A percentile compares a stretch with the other conserved stretches of the same genome.
These are phyloP conservation scores for Choreutis nemorana DNA, from an alignment of 2,888 invertebrate species.

Conservation along the genomic window DNA sequence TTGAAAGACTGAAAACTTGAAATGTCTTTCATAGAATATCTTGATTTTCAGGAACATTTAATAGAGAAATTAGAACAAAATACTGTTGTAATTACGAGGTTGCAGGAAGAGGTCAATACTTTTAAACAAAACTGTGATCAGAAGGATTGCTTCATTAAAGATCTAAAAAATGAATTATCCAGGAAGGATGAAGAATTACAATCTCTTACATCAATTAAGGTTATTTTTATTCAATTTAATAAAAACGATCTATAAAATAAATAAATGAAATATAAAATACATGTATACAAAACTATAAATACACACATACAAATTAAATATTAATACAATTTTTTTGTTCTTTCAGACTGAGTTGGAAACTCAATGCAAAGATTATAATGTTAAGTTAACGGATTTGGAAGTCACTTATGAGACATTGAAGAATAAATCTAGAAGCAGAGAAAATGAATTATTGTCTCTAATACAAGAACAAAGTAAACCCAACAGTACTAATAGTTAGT, in stretches of 20 bases:
- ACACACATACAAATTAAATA: no score
- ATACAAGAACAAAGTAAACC: slow-evolving; percentile 34
- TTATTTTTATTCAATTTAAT: slow-evolving; percentile 9
- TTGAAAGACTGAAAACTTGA: no score
- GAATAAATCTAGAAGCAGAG: slow-evolving; percentile 57
- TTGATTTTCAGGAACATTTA: slow-evolving; percentile 41
- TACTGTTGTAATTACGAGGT: slow-evolving; percentile 20
- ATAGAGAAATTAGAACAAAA: slow-evolving; percentile 47
- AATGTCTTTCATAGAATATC: no score
- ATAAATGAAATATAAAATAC: no score
- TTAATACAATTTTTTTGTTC: slow-evolving; percentile 2
- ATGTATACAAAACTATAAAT: no score
- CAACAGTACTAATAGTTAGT: not conserved
- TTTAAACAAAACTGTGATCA: slow-evolving; percentile 23
- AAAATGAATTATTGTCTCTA: slow-evolving; percentile 58
- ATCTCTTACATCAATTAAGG: slow-evolving; percentile 19
- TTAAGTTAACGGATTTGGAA: slow-evolving; percentile 51
- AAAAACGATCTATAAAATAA: not conserved
- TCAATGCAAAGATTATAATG: slow-evolving; percentile 25
- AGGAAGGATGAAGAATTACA: slow-evolving; percentile 24
- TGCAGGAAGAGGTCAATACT: slow-evolving; percentile 33
- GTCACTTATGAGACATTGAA: slow-evolving; percentile 60
- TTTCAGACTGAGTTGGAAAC: slow-evolving; percentile 31
- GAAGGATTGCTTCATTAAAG: slow-evolving; percentile 33
- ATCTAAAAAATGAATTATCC: slow-evolving; percentile 25